Percentiles rank a stretch among this genome's conserved stretches.
phyloP scores from a whole-genome alignment of 2,797 vertebrate species.

The Rhodeus uyekii region DNA sequence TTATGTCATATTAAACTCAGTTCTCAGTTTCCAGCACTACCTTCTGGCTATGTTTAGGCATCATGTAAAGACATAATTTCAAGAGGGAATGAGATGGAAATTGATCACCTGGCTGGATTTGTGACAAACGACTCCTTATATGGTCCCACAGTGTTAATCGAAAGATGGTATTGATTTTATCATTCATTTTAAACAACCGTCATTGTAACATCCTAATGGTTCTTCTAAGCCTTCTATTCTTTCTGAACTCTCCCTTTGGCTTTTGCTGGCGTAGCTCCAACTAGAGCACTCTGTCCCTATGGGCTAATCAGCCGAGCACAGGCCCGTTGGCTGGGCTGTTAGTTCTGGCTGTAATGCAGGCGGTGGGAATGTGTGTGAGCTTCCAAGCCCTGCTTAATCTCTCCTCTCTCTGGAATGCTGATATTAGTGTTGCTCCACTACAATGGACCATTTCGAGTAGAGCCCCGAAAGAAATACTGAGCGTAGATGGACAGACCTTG shows the following conservation, averaged over 20 bases:
- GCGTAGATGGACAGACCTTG: neutral
- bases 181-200: constrained; percentile 31
- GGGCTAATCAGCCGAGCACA: constrained; percentile 58
- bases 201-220: constrained; percentile 51
- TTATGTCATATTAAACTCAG: neutral
- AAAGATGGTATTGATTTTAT: constrained; percentile 38
- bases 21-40: neutral
- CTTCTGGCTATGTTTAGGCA: neutral
- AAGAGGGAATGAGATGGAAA: constrained; percentile 8
- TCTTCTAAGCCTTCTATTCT: constrained; percentile 44
- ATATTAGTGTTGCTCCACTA: constrained; percentile 25
- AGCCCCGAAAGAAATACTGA: constrained; percentile 7
- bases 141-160: constrained; percentile 11
- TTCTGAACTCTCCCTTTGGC: constrained; percentile 51
- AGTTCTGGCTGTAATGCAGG: constrained; percentile 53
- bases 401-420: constrained; percentile 32
- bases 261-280: constrained; percentile 57
- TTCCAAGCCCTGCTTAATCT: constrained; percentile 44
- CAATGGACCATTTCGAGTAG: neutral
- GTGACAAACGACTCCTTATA: constrained; percentile 20
- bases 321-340: constrained; percentile 56
- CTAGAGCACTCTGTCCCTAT: constrained; percentile 54
- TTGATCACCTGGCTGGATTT: constrained; percentile 21
- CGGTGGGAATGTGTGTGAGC: constrained; percentile 55
- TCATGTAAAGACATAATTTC: neutral